These are phyloP conservation scores for Apis mellifera DNA, from an alignment of 1,140 invertebrate genomes.

Conservation along the genomic window DNA sequence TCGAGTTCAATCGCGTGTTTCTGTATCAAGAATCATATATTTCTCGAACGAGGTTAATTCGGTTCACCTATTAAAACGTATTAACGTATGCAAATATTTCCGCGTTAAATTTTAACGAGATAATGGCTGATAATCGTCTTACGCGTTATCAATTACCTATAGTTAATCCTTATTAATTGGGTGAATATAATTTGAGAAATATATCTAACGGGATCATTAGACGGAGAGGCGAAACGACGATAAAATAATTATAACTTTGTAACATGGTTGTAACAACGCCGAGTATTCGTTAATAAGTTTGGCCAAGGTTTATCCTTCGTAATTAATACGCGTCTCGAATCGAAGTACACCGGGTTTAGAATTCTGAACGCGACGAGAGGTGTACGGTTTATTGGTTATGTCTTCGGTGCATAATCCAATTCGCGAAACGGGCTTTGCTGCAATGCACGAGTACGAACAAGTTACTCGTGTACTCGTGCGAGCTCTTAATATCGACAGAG, in stretches of 20 bases:
- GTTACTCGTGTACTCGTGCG: conserved; percentile 20
- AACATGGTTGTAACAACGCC: too few species aligned
- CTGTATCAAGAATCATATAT: neutral
- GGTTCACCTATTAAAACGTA: neutral
- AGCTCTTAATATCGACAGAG: conserved; percentile 24
- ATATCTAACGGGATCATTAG: neutral
- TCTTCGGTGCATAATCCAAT: conserved; percentile 39
- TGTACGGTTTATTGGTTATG: neutral
- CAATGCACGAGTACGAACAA: conserved; percentile 4
- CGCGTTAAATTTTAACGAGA: neutral
- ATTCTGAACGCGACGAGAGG: neutral
- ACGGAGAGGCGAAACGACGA: neutral
- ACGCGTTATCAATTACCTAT: conserved; percentile 1
- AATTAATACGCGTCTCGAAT: neutral
- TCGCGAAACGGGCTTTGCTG: conserved; percentile 27
- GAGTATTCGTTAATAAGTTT: neutral
- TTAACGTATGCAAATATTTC: neutral
- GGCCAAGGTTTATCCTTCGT: neutral
- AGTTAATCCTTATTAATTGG: neutral
- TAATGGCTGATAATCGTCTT: conserved; percentile 1
- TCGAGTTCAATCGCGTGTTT: conserved; percentile 5
- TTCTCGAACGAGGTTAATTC: neutral
- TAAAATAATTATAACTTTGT: neutral
- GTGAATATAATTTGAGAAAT: neutral
- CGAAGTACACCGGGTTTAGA: conserved; percentile 8